A percentile compares a stretch with the other conserved stretches of the same genome.
phyloP scores from a whole-genome alignment of 2,797 vertebrate species.

The Phataginus tetradactyla region DNA sequence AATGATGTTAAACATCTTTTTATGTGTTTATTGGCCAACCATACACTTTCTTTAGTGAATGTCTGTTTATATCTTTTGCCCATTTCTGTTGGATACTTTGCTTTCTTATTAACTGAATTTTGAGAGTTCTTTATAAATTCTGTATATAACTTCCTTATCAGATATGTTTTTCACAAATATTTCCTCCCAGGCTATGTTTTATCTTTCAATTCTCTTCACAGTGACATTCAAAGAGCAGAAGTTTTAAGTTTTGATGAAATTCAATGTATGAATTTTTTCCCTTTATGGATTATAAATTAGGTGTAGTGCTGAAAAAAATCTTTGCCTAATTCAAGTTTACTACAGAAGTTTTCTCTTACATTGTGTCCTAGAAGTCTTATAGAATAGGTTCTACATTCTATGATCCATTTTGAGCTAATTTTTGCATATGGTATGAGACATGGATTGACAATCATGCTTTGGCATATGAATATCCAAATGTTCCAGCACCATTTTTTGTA shows the following conservation, averaged over 20 bases:
- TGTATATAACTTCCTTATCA: neutral
- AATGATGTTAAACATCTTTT: neutral
- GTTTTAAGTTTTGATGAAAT: neutral
- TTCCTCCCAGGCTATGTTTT: neutral
- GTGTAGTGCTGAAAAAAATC: neutral
- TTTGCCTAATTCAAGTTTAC: neutral
- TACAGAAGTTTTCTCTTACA: neutral
- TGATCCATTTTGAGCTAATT: neutral
- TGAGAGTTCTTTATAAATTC: conserved; percentile 5
- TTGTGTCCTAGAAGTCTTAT: neutral
- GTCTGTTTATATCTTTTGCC: neutral
- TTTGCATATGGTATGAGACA: neutral
- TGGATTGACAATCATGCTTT: neutral
- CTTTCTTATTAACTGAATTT: conserved; percentile 20
- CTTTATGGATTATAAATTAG: neutral
- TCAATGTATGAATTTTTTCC: neutral
- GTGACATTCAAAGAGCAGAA: neutral
- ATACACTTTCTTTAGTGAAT: neutral
- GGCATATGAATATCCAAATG: neutral
- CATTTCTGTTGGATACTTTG: neutral
- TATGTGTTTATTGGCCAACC: neutral
- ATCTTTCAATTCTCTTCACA: conserved; percentile 27
- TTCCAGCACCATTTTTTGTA: neutral
- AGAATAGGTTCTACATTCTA: neutral
- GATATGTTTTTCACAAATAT: neutral